phyloP scores from a whole-genome alignment of 2,797 vertebrate genomes.

The Ambastaia sidthimunki region DNA sequence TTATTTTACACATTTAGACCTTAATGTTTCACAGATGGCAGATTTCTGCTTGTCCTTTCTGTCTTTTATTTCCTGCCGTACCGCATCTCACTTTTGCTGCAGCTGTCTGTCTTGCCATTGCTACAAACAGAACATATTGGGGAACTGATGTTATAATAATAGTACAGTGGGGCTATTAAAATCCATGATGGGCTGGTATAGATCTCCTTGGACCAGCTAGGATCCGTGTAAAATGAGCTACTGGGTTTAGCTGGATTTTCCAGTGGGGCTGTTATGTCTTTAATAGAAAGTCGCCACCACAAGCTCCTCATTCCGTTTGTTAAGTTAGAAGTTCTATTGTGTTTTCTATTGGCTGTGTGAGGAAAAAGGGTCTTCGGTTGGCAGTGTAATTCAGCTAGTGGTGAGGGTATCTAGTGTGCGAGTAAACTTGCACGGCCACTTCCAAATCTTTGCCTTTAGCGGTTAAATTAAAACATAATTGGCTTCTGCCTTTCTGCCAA shows the following conservation, averaged over 20 bases:
- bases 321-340: neutral
- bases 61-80: neutral
- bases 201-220: neutral
- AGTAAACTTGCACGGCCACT: conserved; percentile 35
- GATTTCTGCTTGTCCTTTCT: too few relatives aligned
- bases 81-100: conserved; percentile 1
- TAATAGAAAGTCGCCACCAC: neutral
- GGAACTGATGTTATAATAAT: conserved; percentile 6
- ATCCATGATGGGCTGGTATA: too few relatives aligned
- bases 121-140: conserved; percentile 3
- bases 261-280: neutral
- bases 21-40: too few relatives aligned
- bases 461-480: conserved; percentile 48
- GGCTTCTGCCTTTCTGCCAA: conserved; percentile 42
- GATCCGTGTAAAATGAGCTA: conserved; percentile 9
- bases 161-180: neutral
- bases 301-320: neutral
- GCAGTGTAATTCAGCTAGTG: conserved; percentile 23
- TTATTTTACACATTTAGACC: too few relatives aligned
- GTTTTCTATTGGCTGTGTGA: conserved; percentile 7
- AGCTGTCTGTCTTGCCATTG: too few relatives aligned
- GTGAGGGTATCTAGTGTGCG: conserved; percentile 36
- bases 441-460: conserved; percentile 21
- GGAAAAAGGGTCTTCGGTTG: conserved; percentile 11
- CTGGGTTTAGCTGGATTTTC: conserved; percentile 5